Conservation (phyloP, 2,797 vertebrate species). For the Perodicticus potto region DNA sequence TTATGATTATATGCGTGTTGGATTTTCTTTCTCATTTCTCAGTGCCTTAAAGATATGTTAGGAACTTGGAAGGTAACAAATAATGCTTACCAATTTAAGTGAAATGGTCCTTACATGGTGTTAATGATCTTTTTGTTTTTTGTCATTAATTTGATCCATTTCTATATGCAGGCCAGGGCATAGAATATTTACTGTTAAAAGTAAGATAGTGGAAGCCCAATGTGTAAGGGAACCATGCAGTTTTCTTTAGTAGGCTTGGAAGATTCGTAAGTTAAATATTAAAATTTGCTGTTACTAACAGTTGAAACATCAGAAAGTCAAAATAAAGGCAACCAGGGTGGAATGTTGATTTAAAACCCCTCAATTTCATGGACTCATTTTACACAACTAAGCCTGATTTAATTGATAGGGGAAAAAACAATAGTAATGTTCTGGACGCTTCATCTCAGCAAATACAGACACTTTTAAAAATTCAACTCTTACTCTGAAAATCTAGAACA, state of each 20-base stretch:
- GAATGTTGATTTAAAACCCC: constrained; percentile 14
- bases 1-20: neutral
- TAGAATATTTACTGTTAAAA: neutral
- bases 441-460: neutral
- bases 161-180: neutral
- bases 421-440: neutral
- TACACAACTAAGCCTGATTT: neutral
- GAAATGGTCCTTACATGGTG: neutral
- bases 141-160: neutral
- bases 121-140: neutral
- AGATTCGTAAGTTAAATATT: constrained; percentile 32
- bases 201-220: neutral
- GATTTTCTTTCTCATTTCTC: neutral
- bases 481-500: neutral
- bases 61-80: neutral
- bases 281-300: neutral
- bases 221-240: neutral
- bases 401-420: neutral
- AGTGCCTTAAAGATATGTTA: neutral
- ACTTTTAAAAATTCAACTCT: neutral
- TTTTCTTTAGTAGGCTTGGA: constrained; percentile 7
- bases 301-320: neutral
- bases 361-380: neutral
- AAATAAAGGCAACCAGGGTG: neutral
- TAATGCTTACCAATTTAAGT: neutral